These are phyloP conservation scores for Listronotus bonariensis DNA, from an alignment of 1,140 invertebrate genomes.

Conservation along the genomic window DNA sequence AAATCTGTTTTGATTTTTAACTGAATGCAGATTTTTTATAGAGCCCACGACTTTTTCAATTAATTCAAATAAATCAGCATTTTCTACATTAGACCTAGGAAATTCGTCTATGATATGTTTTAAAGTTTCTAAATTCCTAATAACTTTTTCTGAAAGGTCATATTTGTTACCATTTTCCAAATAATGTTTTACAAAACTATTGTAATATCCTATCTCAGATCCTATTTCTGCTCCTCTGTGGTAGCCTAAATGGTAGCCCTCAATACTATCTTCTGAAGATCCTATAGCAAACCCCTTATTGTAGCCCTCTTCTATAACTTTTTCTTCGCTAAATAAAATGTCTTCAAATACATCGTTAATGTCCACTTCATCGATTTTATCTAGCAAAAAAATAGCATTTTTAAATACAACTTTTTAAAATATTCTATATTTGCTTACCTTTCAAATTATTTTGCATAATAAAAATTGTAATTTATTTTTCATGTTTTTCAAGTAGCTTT, in stretches of 20 bases:
- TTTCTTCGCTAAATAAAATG: slow-evolving; percentile 65
- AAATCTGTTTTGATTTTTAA: slow-evolving; percentile 63
- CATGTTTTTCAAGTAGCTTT: neutral
- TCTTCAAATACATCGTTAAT: slow-evolving; percentile 69
- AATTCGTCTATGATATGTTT: slow-evolving; percentile 66
- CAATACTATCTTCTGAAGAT: slow-evolving; percentile 60
- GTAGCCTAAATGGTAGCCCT: slow-evolving; percentile 68
- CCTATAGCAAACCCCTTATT: slow-evolving; percentile 64
- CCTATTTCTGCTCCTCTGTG: slow-evolving; percentile 68
- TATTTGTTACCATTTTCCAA: slow-evolving; percentile 45
- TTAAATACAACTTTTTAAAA: neutral
- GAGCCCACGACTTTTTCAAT: slow-evolving; percentile 66
- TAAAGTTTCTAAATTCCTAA: slow-evolving; percentile 61
- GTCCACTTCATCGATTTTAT: slow-evolving; percentile 50
- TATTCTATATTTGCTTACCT: neutral
- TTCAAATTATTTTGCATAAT: slow-evolving; percentile 21
- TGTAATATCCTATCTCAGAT: slow-evolving; percentile 66
- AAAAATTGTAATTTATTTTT: neutral
- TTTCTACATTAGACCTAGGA: slow-evolving; percentile 66
- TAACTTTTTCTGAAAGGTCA: slow-evolving; percentile 57
- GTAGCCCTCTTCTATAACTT: slow-evolving; percentile 60
- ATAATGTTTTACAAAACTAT: slow-evolving; percentile 57
- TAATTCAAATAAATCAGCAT: slow-evolving; percentile 65
- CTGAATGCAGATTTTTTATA: slow-evolving; percentile 69
- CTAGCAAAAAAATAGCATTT: slow-evolving; percentile 13